Evolutionary conservation across 2,797 vertebrate genomes (phyloP).

Genomic region (Poecilia gillii): DNA sequence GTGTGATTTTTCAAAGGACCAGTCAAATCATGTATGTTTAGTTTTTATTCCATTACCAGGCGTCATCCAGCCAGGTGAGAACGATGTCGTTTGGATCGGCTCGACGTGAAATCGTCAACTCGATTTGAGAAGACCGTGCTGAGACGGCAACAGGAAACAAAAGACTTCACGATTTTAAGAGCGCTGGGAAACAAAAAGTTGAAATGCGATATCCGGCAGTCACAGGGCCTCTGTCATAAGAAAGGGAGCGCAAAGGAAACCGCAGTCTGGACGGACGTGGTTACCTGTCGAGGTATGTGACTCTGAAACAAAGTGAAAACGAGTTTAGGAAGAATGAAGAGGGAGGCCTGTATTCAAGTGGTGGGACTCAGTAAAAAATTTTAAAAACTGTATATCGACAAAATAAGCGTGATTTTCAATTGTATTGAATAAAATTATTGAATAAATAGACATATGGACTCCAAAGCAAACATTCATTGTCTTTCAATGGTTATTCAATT

Average conservation of each 20-base stretch:
- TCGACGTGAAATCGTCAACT: conserved; percentile 1
- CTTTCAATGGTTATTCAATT: no score
- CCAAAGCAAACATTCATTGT: no score
- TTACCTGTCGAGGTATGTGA: conserved; percentile 5
- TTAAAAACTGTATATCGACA: no score
- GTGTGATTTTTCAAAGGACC: conserved; percentile 17
- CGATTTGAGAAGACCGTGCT: conserved; percentile 17
- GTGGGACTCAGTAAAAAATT: no score
- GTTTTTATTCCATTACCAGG: conserved; percentile 25
- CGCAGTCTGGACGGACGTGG: conserved; percentile 33
- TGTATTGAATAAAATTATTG: no score
- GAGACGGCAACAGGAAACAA: conserved; percentile 42
- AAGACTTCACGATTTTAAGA: conserved; percentile 25
- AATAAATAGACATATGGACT: no score
- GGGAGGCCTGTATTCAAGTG: no score
- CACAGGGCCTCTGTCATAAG: conserved; percentile 36
- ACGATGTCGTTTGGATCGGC: conserved; percentile 26
- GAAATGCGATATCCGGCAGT: conserved; percentile 53
- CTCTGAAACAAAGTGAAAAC: conserved; percentile 4
- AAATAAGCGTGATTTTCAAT: no score
- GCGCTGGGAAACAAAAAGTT: conserved; percentile 42
- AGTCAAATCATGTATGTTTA: conserved; percentile 22
- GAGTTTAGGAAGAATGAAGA: neutral
- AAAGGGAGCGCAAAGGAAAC: conserved; percentile 45
- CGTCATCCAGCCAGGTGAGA: conserved; percentile 50